Percentiles rank a stretch among this genome's conserved stretches.
phyloP scores from a whole-genome alignment of 1,140 invertebrate species.

The Phocides pigmalion region DNA sequence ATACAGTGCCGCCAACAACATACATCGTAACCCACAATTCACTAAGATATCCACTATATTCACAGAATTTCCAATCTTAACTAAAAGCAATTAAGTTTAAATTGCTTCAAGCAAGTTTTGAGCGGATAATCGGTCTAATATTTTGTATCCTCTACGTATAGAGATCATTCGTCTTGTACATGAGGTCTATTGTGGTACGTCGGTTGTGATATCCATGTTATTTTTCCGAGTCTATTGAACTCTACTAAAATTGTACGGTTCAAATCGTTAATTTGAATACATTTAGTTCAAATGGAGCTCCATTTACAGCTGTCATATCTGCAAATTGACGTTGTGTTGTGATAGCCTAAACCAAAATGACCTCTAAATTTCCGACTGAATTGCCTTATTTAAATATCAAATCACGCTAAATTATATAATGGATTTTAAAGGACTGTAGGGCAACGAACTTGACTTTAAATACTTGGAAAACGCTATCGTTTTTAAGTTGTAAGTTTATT shows the following conservation, averaged over 20 bases:
- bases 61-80: slow-evolving; percentile 13
- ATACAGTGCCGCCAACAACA: slow-evolving; percentile 40
- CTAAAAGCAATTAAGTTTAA: slow-evolving; percentile 14
- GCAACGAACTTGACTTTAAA: slow-evolving; percentile 4
- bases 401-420: slow-evolving; percentile 16
- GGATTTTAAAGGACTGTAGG: slow-evolving; percentile 7
- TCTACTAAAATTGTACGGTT: slow-evolving; percentile 37
- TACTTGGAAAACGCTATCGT: neutral
- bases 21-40: slow-evolving; percentile 15
- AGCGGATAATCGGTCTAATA: slow-evolving; percentile 18
- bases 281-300: slow-evolving; percentile 11
- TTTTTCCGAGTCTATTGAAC: slow-evolving; percentile 50
- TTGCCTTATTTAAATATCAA: slow-evolving; percentile 15
- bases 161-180: slow-evolving; percentile 47
- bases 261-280: slow-evolving; percentile 3
- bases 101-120: slow-evolving; percentile 19
- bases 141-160: slow-evolving; percentile 37
- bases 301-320: slow-evolving; percentile 32
- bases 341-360: neutral
- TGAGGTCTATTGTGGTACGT: slow-evolving; percentile 45
- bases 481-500: neutral
- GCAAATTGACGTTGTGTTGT: slow-evolving; percentile 20
- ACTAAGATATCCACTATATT: neutral
- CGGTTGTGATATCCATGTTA: slow-evolving; percentile 46
- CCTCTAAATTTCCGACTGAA: slow-evolving; percentile 8